Percentiles rank a stretch among this genome's conserved stretches.
phyloP scores from a whole-genome alignment of 2,888 invertebrate species.

The Dryococelus australis region DNA sequence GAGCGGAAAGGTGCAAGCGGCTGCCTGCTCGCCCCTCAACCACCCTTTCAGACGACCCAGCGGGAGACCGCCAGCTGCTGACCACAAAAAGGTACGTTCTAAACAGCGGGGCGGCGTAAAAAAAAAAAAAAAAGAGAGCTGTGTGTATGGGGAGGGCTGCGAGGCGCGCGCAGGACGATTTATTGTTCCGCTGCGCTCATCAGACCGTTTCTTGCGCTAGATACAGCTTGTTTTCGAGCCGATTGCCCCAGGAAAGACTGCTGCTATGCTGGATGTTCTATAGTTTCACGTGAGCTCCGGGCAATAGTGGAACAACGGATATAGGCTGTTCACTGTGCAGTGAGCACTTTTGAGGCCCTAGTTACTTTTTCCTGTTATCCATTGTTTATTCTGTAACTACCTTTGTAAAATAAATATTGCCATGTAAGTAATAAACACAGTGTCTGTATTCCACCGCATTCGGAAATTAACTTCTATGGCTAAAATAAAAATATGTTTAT shows the following conservation, averaged over 20 bases:
- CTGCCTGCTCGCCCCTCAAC: background rate
- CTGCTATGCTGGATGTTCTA: background rate
- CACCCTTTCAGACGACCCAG: background rate
- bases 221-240: background rate
- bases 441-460: too few relatives aligned
- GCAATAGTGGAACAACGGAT: background rate
- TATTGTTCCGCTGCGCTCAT: conserved; percentile 3
- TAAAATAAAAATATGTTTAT: too few relatives aligned
- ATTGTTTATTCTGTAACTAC: too few relatives aligned
- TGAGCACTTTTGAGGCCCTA: too few relatives aligned
- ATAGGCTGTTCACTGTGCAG: too few relatives aligned
- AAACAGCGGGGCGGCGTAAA: background rate
- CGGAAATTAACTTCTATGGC: too few relatives aligned
- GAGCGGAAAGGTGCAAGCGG: background rate
- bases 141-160: too few relatives aligned
- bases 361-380: too few relatives aligned
- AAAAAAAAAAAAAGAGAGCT: background rate
- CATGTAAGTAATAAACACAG: too few relatives aligned
- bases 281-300: background rate
- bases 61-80: background rate
- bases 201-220: background rate
- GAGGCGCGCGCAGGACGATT: background rate
- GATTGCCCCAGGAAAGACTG: background rate
- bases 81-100: too few relatives aligned
- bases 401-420: too few relatives aligned